Evolutionary conservation across 2,888 invertebrate species (phyloP).

Genomic region (Cataglyphis altisquamis): DNA sequence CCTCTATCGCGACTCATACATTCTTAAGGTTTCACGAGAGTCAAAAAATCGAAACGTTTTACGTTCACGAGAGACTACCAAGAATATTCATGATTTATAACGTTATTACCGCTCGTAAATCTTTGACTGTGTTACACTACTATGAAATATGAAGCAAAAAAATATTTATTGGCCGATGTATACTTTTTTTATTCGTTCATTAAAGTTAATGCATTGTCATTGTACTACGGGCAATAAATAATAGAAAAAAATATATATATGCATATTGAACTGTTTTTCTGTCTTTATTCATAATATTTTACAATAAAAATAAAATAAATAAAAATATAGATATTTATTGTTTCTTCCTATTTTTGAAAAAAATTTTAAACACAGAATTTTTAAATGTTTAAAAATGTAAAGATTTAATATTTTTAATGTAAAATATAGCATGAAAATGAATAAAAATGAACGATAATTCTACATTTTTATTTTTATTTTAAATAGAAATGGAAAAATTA

Average conservation of each 20-base stretch:
- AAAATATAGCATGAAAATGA: background rate
- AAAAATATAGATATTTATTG: background rate
- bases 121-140: background rate
- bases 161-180: conserved; percentile 26
- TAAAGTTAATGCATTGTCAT: conserved; percentile 54
- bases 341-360: background rate
- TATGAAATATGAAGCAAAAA: background rate
- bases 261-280: background rate
- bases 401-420: background rate
- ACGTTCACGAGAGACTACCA: background rate
- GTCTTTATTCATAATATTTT: background rate
- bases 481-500: background rate
- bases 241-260: background rate
- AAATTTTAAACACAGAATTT: background rate
- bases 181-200: conserved; percentile 36
- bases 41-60: background rate
- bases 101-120: background rate
- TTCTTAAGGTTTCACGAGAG: background rate
- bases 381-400: background rate
- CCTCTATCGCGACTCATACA: background rate
- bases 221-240: background rate
- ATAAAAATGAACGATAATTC: background rate
- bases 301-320: background rate
- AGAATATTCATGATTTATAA: conserved; percentile 8
- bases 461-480: background rate